Percentiles rank a stretch among this genome's conserved stretches.
Evolutionary conservation across 1,140 invertebrate species (phyloP).

Genomic region (Leptestheria dahalacensis): DNA sequence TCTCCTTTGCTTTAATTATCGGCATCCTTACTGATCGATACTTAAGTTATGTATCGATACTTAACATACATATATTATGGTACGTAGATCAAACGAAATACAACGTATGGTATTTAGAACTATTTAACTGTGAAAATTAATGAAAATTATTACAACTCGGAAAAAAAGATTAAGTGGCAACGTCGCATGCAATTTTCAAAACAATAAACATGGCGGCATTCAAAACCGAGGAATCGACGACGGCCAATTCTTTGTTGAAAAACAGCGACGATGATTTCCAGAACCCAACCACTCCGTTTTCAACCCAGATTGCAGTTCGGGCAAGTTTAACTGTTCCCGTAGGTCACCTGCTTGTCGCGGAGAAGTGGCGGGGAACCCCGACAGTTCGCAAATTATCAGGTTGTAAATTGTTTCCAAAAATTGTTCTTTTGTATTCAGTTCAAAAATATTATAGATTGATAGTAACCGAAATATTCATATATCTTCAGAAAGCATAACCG

Average conservation of each 20-base stretch:
- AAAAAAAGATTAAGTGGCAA: too few relatives aligned
- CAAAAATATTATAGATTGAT: background rate
- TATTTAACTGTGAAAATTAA: too few relatives aligned
- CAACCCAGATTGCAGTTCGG: background rate
- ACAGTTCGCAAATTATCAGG: background rate
- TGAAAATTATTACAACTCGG: too few relatives aligned
- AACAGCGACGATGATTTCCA: background rate
- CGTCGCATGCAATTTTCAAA: too few relatives aligned
- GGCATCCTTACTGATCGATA: too few relatives aligned
- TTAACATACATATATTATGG: too few relatives aligned
- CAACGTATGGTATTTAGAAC: too few relatives aligned
- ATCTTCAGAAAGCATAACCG: constrained; percentile 5
- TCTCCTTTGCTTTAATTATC: too few relatives aligned
- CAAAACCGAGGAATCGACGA: background rate
- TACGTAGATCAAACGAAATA: too few relatives aligned
- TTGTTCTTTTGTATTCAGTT: background rate
- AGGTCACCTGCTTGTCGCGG: constrained; percentile 5
- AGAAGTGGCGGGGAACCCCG: constrained; percentile 9
- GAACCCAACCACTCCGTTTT: too few relatives aligned
- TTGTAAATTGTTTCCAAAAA: background rate
- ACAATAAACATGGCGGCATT: background rate
- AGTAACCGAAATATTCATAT: background rate
- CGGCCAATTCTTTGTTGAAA: too few relatives aligned
- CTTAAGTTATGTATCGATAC: too few relatives aligned
- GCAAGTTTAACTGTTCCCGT: background rate